Conservation (phyloP, 2,113 vertebrate species). For the Carassius gibelio region DNA sequence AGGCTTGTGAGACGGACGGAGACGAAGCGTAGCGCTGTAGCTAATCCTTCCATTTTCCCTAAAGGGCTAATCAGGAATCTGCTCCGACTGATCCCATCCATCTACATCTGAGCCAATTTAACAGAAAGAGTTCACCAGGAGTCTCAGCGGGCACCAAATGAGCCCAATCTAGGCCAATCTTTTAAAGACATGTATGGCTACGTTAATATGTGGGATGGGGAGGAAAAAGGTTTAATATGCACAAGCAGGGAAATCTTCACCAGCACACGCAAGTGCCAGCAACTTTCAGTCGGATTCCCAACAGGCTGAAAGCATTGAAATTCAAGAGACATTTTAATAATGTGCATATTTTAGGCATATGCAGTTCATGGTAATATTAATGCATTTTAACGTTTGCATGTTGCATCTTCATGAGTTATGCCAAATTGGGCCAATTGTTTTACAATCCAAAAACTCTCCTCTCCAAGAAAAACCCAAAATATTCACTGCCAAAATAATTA, state of each 20-base stretch:
- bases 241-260: neutral
- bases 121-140: conserved; percentile 36
- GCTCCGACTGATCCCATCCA: conserved; percentile 62
- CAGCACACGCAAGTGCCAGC: neutral
- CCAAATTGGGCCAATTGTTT: neutral
- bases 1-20: conserved; percentile 65
- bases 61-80: conserved; percentile 55
- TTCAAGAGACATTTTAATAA: neutral
- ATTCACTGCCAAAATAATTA: neutral
- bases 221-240: neutral
- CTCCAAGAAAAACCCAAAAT: neutral
- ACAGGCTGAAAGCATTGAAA: neutral
- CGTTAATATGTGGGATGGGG: conserved; percentile 23
- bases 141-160: conserved; percentile 50
- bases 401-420: neutral
- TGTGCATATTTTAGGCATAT: neutral
- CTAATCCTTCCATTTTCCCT: conserved; percentile 78
- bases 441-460: neutral
- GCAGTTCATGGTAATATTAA: neutral
- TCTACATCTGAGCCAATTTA: conserved; percentile 61
- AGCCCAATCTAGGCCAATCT: conserved; percentile 52
- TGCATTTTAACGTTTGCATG: neutral
- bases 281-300: neutral
- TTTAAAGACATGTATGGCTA: conserved; percentile 31
- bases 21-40: conserved; percentile 72